Base-by-base conservation (phyloP, 2,888 invertebrate species). In the Stegana nigrithorax region DNA sequence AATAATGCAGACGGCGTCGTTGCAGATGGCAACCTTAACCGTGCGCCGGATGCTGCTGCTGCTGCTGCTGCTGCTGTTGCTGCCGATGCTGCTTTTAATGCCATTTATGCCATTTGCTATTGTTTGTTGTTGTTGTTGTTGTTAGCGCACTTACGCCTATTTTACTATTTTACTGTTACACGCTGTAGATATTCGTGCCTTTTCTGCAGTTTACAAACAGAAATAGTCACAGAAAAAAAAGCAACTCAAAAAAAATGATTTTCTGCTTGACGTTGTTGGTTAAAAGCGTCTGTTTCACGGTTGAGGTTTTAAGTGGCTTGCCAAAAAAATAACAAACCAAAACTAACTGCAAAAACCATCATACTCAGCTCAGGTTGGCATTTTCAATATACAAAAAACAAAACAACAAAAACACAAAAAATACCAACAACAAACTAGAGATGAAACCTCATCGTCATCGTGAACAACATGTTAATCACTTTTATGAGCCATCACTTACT, bases 371-470 rank as follows among this genome's bases (percentile, higher is more conserved):
- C 23, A 47, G 47, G 45, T 45, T 36, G 25, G 45, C 32, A 39
- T 36, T 55, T 55, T 44, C 53, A 51, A 63, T 27, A 55, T 36
- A 50, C 17, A 26, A 62, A 19, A 10, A 25, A 19, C 29, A 42
- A 59, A 59, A 17, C 4, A 14, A 45, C 45, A 57, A 57, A 17
- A 17, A 60, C 63, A 67, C 63, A 57, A n/a, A n/a, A n/a, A n/a
- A n/a, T n/a, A n/a, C n/a, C n/a, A n/a, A n/a, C n/a, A n/a, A n/a
- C n/a, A n/a, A n/a, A n/a, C n/a, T n/a, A n/a, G n/a, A n/a, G n/a
- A n/a, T n/a, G 59, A 67, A 69, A 69, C 65, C 60, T 57, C 62
- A 29, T 8, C 21, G 36, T 36, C 53, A 36, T 36, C 53, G 36
- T 32, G 10, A 36, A 21, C 23, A 36, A 36, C 32, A 55, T 32